Evolutionary conservation across 2,888 invertebrate genomes (phyloP), one percentile per base, ranked within the genome.

Genomic region (Tinea semifulvella): DNA sequence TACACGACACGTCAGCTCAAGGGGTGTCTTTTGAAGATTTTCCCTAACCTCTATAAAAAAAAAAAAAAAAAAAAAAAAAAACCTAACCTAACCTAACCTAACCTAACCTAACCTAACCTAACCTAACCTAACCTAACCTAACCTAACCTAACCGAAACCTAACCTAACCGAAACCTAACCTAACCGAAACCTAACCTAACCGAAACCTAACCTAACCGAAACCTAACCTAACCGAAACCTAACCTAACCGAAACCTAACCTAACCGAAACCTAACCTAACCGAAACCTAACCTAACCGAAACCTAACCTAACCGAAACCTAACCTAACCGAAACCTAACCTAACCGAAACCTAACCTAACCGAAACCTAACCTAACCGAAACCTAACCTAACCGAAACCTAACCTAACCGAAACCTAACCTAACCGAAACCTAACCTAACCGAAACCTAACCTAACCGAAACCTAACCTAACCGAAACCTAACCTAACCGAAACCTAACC

Each of bases 81-180:
- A 46, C 44, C 48, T 44, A 46, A 46, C 48, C 46, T 48, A 48
- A 46, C 46, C 46, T 44, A 48, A 48, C 46, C 44, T 48, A 46
- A 46, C 46, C 46, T 46, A 46, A 46, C 46, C 46, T 46, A 46
- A 46, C 45, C 46, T 46, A 46, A 42, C 46, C 46, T 46, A 46
- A 46, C 43, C 46, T 46, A 46, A 46, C 42, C 46, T 42, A 42
- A 46, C 42, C 46, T 42, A 47, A 47, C 47, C 47, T 47, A 47
- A 47, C 43, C 47, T 44, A 40, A 46, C 44, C 48, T 44, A 46
- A 46, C 48, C 46, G 46, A 48, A 46, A n/a, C 46, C 46, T 44
- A 48, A 48, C 46, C 44, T 48, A 46, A 46, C 46, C 46, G 42
- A 46, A 46, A n/a, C 46, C 46, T 46, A 46, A 46, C 45, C 46